Evolutionary conservation across 1,140 invertebrate species (phyloP).

Genomic region (Tachypleus tridentatus): DNA sequence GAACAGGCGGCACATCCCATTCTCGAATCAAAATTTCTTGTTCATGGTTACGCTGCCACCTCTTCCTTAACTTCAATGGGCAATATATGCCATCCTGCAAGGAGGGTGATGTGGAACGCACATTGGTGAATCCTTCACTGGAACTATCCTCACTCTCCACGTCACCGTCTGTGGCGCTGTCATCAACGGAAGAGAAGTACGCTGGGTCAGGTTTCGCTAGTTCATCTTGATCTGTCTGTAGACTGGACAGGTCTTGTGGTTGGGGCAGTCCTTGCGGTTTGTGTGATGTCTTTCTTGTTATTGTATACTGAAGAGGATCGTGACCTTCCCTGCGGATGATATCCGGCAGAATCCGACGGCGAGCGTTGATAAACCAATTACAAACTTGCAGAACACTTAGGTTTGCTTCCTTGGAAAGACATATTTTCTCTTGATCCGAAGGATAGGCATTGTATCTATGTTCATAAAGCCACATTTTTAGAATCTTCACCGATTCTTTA

Average conservation of each 20-base stretch:
- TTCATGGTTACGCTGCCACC: conserved; percentile 26
- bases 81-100: conserved; percentile 9
- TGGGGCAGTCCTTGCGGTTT: not conserved
- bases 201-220: not conserved
- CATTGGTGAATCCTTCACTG: not conserved
- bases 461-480: conserved; percentile 85
- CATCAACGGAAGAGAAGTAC: not conserved
- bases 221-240: not conserved
- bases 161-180: conserved; percentile 14
- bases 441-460: conserved; percentile 92
- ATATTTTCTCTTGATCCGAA: conserved; percentile 76
- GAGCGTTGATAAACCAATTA: conserved; percentile 96
- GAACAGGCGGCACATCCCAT: conserved; percentile 5
- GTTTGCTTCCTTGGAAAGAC: conserved; percentile 69
- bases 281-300: conserved; percentile 55
- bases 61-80: conserved; percentile 25
- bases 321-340: conserved; percentile 84
- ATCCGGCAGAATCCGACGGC: conserved; percentile 77
- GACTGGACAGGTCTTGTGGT: not conserved
- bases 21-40: conserved; percentile 20
- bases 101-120: conserved; percentile 8
- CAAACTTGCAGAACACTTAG: conserved; percentile 75
- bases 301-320: conserved; percentile 82
- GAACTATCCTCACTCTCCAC: conserved; percentile 7
- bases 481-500: conserved; percentile 78